Conservation (phyloP, 2,113 vertebrate species). For the Ornithorhynchus anatinus region DNA sequence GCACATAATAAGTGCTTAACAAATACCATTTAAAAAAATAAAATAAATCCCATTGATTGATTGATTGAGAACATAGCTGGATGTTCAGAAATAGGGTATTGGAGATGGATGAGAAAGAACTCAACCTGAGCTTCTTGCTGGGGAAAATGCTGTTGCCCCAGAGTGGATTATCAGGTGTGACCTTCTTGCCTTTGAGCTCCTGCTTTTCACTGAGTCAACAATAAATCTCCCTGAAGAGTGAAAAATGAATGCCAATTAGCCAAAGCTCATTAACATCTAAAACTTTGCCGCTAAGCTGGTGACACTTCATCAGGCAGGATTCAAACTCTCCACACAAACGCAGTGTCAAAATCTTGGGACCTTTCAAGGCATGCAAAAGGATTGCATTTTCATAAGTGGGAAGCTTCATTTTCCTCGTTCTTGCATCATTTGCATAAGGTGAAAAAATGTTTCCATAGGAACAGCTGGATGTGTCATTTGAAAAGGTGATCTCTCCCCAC, state of each 20-base stretch:
- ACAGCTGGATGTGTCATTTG: constrained; percentile 71
- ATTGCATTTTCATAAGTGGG: not conserved
- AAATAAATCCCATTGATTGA: too few relatives aligned
- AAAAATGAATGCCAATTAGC: not conserved
- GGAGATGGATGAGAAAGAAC: not conserved
- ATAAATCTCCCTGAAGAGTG: not conserved
- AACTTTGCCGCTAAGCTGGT: not conserved
- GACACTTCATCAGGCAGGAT: not conserved
- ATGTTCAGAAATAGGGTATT: too few relatives aligned
- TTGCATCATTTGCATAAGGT: constrained; percentile 67
- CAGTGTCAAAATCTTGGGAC: not conserved
- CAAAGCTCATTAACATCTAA: not conserved
- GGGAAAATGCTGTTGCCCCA: not conserved
- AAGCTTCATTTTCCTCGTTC: constrained; percentile 49
- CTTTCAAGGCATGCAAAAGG: constrained; percentile 3
- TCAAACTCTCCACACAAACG: not conserved
- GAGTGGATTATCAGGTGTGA: not conserved
- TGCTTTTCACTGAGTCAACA: not conserved
- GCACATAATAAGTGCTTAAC: too few relatives aligned
- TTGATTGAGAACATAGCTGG: too few relatives aligned
- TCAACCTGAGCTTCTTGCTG: not conserved
- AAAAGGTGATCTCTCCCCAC: constrained; percentile 65
- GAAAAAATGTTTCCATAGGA: constrained; percentile 74
- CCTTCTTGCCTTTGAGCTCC: not conserved
- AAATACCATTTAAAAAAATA: too few relatives aligned